phyloP scores from a whole-genome alignment of 2,797 vertebrate genomes.

The Pipistrellus kuhlii region DNA sequence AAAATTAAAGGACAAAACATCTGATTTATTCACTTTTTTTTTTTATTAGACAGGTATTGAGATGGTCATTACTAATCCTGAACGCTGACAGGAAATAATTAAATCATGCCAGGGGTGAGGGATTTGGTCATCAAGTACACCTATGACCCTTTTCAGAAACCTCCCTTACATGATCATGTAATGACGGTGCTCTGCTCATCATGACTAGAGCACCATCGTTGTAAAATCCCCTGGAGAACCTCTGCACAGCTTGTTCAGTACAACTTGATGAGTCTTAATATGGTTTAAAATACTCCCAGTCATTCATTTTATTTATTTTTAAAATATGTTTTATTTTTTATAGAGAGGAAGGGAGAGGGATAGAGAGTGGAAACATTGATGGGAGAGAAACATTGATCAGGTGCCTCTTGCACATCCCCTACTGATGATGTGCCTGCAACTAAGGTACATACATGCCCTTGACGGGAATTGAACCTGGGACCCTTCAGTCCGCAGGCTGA shows the following conservation, averaged over 20 bases:
- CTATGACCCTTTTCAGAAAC: neutral
- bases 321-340: too few relatives aligned
- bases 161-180: fast-evolving
- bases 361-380: too few relatives aligned
- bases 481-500: too few relatives aligned
- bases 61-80: neutral
- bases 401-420: too few relatives aligned
- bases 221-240: neutral
- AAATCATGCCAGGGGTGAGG: neutral
- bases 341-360: too few relatives aligned
- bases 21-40: neutral
- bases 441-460: too few relatives aligned
- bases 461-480: too few relatives aligned
- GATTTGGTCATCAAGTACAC: neutral
- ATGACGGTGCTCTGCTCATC: neutral
- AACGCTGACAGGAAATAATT: neutral
- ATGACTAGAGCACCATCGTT: neutral
- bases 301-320: neutral
- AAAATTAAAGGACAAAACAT: neutral
- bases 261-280: neutral
- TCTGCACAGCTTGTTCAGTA: neutral
- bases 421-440: too few relatives aligned
- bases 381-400: too few relatives aligned
- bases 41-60: neutral
- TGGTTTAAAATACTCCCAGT: neutral